A percentile compares a stretch with the other conserved stretches of the same genome.
Evolutionary conservation across 2,797 vertebrate species (phyloP).

Genomic region (Microctenopoma lineatum): DNA sequence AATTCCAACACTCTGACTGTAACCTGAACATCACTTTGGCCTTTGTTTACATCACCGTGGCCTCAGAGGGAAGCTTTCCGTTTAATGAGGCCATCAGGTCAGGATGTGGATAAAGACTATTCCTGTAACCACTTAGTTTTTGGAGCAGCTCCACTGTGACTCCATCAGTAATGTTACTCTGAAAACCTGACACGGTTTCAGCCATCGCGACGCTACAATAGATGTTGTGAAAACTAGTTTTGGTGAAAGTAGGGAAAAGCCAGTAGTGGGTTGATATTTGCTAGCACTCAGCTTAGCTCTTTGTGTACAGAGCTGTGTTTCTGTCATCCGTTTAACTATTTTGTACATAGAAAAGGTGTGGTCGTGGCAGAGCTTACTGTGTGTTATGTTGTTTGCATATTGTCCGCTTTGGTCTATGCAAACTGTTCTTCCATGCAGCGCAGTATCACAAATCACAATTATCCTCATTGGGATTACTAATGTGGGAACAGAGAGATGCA

Average conservation of each 20-base stretch:
- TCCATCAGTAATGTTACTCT: slow-evolving; percentile 41
- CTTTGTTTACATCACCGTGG: slow-evolving; percentile 63
- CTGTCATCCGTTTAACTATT: slow-evolving; percentile 20
- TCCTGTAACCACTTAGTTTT: slow-evolving; percentile 72
- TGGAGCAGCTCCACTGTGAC: slow-evolving; percentile 61
- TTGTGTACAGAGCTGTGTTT: slow-evolving; percentile 22
- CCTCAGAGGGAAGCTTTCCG: slow-evolving; percentile 46
- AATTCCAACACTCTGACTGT: slow-evolving; percentile 40
- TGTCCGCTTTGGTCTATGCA: slow-evolving; percentile 44
- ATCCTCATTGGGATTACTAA: slow-evolving; percentile 17
- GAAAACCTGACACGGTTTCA: slow-evolving; percentile 14
- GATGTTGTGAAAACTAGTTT: slow-evolving; percentile 17
- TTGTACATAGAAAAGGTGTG: slow-evolving; percentile 33
- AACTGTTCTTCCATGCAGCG: slow-evolving; percentile 26
- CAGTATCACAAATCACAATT: slow-evolving; percentile 40
- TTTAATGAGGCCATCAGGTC: slow-evolving; percentile 50
- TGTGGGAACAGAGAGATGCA: slow-evolving; percentile 40
- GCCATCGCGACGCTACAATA: slow-evolving; percentile 5
- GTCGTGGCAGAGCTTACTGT: slow-evolving; percentile 34
- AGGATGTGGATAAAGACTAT: slow-evolving; percentile 59
- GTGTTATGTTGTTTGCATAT: slow-evolving; percentile 37
- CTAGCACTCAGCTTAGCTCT: slow-evolving; percentile 11
- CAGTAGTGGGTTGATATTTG: slow-evolving; percentile 19
- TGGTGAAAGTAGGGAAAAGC: background rate
- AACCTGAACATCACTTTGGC: slow-evolving; percentile 52